Percentiles rank a stretch among this genome's conserved stretches.
These are phyloP conservation scores for Plagodis dolabraria DNA, from an alignment of 2,888 invertebrate genomes.

Conservation along the genomic window DNA sequence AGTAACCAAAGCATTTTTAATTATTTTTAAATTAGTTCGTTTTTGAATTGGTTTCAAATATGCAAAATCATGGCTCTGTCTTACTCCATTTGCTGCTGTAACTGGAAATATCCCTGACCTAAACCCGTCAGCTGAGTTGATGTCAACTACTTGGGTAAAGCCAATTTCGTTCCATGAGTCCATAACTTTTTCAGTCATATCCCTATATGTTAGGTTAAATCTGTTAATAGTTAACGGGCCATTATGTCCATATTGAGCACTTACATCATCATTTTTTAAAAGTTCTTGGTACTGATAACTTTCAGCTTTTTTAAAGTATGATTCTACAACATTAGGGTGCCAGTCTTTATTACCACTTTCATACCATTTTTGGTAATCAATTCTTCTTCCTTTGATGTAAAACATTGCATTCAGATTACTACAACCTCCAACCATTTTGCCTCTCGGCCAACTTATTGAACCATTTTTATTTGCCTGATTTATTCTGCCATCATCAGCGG, in stretches of 20 bases:
- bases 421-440: conserved; percentile 86
- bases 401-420: conserved; percentile 84
- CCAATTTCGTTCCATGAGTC: conserved; percentile 75
- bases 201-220: conserved; percentile 68
- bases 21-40: conserved; percentile 50
- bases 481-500: conserved; percentile 88
- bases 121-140: conserved; percentile 68
- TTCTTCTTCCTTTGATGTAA: conserved; percentile 78
- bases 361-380: conserved; percentile 83
- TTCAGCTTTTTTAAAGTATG: conserved; percentile 81
- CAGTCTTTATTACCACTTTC: conserved; percentile 81
- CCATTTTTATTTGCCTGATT: conserved; percentile 85
- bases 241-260: conserved; percentile 60
- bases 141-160: conserved; percentile 59
- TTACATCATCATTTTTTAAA: conserved; percentile 42
- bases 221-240: conserved; percentile 76
- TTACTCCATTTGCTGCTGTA: conserved; percentile 64
- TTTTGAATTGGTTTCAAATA: conserved; percentile 19
- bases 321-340: conserved; percentile 74
- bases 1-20: conserved; percentile 76
- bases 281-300: conserved; percentile 56
- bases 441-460: conserved; percentile 81
- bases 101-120: conserved; percentile 79
- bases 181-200: conserved; percentile 53
- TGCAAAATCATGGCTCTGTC: conserved; percentile 37